Evolutionary conservation across 2,888 invertebrate genomes (phyloP).

Genomic region (Baronia brevicornis): DNA sequence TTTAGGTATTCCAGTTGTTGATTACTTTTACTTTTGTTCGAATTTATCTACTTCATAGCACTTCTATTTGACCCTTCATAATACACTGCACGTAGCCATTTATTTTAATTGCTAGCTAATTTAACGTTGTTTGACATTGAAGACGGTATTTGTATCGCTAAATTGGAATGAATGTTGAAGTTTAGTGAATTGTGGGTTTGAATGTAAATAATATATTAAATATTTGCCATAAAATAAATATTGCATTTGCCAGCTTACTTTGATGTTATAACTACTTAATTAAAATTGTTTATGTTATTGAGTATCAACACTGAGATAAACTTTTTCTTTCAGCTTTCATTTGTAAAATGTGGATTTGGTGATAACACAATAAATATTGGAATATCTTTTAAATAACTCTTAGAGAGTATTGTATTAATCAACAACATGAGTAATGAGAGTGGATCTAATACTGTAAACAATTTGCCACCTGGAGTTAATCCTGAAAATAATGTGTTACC

Average conservation of each 20-base stretch:
- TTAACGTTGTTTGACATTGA: conserved; percentile 1
- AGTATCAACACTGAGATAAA: conserved; percentile 12
- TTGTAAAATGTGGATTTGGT: conserved; percentile 36
- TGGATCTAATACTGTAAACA: conserved; percentile 53
- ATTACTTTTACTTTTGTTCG: conserved; percentile 47
- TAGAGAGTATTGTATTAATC: conserved; percentile 5
- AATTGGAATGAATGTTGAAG: conserved; percentile 28
- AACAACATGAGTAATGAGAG: conserved; percentile 51
- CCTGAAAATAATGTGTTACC: conserved; percentile 70
- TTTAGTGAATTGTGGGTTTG: conserved; percentile 22
- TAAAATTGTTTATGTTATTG: too few species aligned
- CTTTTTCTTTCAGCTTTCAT: conserved; percentile 50
- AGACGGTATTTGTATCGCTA: conserved; percentile 5
- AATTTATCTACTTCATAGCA: conserved; percentile 16
- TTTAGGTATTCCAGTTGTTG: conserved; percentile 44
- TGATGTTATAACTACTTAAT: too few species aligned
- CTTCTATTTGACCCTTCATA: conserved; percentile 12
- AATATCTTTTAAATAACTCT: conserved; percentile 10
- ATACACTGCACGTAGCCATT: conserved; percentile 5
- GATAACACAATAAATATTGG: conserved; percentile 12
- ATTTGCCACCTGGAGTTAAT: conserved; percentile 65
- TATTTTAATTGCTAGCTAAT: conserved; percentile 8
- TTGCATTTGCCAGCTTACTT: too few species aligned
- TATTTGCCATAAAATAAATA: too few species aligned
- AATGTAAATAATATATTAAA: too few species aligned